Conservation (phyloP, 2,888 invertebrate genomes). For the Melinaea menophilus region DNA sequence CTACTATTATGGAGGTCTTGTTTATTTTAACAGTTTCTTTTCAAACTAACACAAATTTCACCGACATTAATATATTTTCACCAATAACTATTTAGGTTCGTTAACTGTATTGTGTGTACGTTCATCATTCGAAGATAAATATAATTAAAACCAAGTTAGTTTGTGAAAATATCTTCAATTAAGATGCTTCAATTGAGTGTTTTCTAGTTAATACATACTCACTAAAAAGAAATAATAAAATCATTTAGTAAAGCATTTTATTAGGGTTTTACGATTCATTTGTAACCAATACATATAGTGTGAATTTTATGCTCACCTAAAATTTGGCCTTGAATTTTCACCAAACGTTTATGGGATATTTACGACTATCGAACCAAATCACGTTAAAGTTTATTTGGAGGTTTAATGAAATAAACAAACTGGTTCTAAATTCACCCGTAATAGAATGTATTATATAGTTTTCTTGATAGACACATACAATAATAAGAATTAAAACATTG, state of each 20-base stretch:
- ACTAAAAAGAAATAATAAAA: slow-evolving; percentile 9
- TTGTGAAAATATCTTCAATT: neutral
- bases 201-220: neutral
- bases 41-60: neutral
- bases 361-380: slow-evolving; percentile 2
- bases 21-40: slow-evolving; percentile 1
- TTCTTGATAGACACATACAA: neutral
- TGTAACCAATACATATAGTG: slow-evolving; percentile 30
- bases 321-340: slow-evolving; percentile 18
- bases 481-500: no score
- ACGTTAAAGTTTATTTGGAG: neutral
- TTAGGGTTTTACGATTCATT: slow-evolving; percentile 40
- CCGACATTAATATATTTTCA: neutral
- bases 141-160: no score
- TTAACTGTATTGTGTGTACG: no score
- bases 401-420: slow-evolving; percentile 1
- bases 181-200: slow-evolving; percentile 2
- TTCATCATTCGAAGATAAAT: no score
- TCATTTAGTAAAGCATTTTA: slow-evolving; percentile 18
- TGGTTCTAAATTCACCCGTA: neutral
- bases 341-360: neutral
- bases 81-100: no score
- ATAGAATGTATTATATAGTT: neutral
- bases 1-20: neutral
- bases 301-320: slow-evolving; percentile 43